phyloP scores from a whole-genome alignment of 1,140 invertebrate genomes.

The Leptinotarsa undecemlineata region DNA sequence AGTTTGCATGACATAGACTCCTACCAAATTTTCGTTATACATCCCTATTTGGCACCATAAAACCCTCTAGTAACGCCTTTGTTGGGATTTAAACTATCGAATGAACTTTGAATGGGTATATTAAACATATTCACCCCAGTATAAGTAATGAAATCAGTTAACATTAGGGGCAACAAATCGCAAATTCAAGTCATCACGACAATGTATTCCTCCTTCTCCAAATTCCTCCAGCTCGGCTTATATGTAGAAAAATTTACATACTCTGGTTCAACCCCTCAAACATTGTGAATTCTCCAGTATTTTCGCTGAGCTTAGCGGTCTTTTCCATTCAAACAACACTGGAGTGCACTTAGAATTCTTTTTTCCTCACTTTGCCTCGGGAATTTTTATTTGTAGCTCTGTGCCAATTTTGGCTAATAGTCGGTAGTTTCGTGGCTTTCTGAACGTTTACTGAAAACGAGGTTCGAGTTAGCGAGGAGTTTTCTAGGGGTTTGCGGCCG shows the following conservation, averaged over 20 bases:
- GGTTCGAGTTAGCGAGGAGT: background rate
- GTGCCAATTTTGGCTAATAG: slow-evolving; percentile 16
- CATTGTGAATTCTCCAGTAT: slow-evolving; percentile 17
- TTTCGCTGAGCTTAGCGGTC: slow-evolving; percentile 24
- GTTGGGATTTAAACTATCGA: background rate
- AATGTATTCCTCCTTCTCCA: slow-evolving; percentile 19
- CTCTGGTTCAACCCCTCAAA: slow-evolving; percentile 9
- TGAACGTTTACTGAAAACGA: background rate
- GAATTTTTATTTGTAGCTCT: slow-evolving; percentile 20
- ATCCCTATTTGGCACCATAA: too few relatives aligned
- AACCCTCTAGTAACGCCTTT: background rate
- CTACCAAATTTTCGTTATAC: too few relatives aligned
- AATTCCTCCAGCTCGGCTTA: slow-evolving; percentile 13
- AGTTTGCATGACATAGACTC: too few relatives aligned
- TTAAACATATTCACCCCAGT: background rate
- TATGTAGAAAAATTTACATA: slow-evolving; percentile 25
- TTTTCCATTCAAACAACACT: slow-evolving; percentile 19
- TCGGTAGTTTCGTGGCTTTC: background rate
- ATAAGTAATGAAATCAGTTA: slow-evolving; percentile 16
- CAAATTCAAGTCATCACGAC: background rate
- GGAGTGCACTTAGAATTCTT: slow-evolving; percentile 23
- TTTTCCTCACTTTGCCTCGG: background rate
- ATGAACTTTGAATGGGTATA: background rate
- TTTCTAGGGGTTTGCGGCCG: too few relatives aligned
- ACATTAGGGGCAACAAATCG: slow-evolving; percentile 16